Percentiles rank a stretch among this genome's conserved stretches.
phyloP scores from a whole-genome alignment of 2,113 vertebrate species.

The Callopanchax toddi region DNA sequence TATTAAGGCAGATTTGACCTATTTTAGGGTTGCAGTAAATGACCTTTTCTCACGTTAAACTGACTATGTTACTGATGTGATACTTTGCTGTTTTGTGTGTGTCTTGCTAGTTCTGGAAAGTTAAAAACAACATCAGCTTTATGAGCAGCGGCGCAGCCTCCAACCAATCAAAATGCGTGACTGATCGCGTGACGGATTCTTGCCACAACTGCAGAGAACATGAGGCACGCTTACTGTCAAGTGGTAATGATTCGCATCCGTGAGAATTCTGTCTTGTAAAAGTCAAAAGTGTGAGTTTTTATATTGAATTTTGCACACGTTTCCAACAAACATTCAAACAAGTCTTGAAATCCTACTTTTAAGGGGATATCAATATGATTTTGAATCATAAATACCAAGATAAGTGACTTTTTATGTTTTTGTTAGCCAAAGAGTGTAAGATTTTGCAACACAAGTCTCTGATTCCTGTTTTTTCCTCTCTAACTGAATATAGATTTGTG shows the following conservation, averaged over 20 bases:
- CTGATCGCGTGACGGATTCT: not conserved
- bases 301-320: too few species aligned
- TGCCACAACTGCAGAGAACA: not conserved
- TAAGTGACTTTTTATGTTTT: too few species aligned
- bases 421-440: too few species aligned
- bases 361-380: too few species aligned
- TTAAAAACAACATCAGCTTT: not conserved
- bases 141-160: not conserved
- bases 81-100: too few species aligned
- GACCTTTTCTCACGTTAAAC: too few species aligned
- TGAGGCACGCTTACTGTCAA: not conserved
- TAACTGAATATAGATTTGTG: constrained; percentile 5
- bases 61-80: not conserved
- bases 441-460: not conserved
- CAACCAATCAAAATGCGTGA: not conserved
- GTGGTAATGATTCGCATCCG: not conserved
- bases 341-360: too few species aligned
- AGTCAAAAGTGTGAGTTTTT: too few species aligned
- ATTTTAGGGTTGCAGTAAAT: too few species aligned
- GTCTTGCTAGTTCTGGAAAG: not conserved
- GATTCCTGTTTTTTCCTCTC: not conserved
- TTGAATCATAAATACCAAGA: too few species aligned
- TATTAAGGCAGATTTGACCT: too few species aligned
- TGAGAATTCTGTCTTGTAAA: not conserved
- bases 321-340: too few species aligned